Evolutionary conservation across 2,888 invertebrate genomes (phyloP).

Genomic region (Eupithecia vulgata): DNA sequence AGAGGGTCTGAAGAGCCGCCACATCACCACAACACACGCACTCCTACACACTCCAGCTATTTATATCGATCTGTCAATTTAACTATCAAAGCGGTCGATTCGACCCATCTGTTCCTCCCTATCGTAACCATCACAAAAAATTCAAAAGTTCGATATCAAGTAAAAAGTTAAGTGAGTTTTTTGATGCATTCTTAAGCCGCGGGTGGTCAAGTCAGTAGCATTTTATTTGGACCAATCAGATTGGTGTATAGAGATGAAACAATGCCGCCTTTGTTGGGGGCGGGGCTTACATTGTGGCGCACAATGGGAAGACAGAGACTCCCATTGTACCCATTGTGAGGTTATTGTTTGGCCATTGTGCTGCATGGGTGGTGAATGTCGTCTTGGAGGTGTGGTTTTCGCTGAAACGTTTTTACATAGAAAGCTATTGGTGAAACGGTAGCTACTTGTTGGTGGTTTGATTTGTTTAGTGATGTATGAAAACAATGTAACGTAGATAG

Average conservation of each 20-base stretch:
- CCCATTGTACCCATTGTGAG: slow-evolving; percentile 73
- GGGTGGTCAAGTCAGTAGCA: slow-evolving; percentile 61
- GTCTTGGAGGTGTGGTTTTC: slow-evolving; percentile 52
- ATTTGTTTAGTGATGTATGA: not conserved
- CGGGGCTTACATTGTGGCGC: slow-evolving; percentile 72
- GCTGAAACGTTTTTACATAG: slow-evolving; percentile 63
- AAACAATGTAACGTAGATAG: too few relatives aligned
- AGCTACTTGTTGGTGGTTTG: slow-evolving; percentile 2
- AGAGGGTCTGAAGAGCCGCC: slow-evolving; percentile 12
- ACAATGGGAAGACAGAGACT: slow-evolving; percentile 79
- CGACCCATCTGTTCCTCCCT: slow-evolving; percentile 59
- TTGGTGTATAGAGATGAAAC: slow-evolving; percentile 70
- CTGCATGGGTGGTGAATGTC: slow-evolving; percentile 47
- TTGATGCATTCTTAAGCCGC: slow-evolving; percentile 44
- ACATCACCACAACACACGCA: slow-evolving; percentile 15
- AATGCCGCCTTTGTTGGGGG: slow-evolving; percentile 74
- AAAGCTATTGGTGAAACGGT: slow-evolving; percentile 45
- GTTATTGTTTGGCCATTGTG: slow-evolving; percentile 46
- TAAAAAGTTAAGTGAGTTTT: slow-evolving; percentile 47
- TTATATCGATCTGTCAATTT: slow-evolving; percentile 66
- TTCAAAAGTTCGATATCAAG: slow-evolving; percentile 29
- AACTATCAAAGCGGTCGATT: slow-evolving; percentile 66
- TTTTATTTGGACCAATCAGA: slow-evolving; percentile 66
- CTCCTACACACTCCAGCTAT: slow-evolving; percentile 30
- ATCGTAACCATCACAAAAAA: slow-evolving; percentile 35